Percentiles rank a stretch among this genome's conserved stretches.
Conservation (phyloP, 2,888 invertebrate genomes). For the Calameuta filiformis region DNA sequence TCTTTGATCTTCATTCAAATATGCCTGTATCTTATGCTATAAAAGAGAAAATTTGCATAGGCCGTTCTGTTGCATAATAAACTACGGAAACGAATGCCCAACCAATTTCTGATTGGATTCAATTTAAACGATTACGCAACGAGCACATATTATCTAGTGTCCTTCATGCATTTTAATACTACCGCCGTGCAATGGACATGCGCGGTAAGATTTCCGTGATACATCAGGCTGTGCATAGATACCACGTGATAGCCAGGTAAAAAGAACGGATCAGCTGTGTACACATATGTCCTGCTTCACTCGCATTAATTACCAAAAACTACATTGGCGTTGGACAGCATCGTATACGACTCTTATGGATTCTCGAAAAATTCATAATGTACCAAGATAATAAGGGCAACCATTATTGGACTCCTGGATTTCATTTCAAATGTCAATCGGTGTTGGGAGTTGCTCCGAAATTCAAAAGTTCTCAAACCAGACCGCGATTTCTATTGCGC, state of each 20-base stretch:
- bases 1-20: neutral
- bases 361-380: neutral
- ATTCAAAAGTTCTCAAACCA: neutral
- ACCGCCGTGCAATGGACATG: neutral
- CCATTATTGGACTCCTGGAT: neutral
- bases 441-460: neutral
- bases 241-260: slow-evolving; percentile 11
- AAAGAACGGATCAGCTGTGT: slow-evolving; percentile 41
- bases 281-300: neutral
- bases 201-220: slow-evolving; percentile 7
- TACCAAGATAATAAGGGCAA: neutral
- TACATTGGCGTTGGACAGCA: neutral
- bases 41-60: neutral
- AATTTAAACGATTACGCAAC: neutral
- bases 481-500: neutral
- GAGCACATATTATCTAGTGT: neutral
- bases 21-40: neutral
- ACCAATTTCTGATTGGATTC: neutral
- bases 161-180: neutral
- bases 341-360: neutral
- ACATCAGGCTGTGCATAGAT: slow-evolving; percentile 13
- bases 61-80: neutral
- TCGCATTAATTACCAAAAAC: neutral
- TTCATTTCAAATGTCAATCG: neutral
- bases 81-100: neutral